Evolutionary conservation across 2,888 invertebrate genomes (phyloP), one percentile per base, ranked within the genome.

Genomic region (Neoascia interrupta): DNA sequence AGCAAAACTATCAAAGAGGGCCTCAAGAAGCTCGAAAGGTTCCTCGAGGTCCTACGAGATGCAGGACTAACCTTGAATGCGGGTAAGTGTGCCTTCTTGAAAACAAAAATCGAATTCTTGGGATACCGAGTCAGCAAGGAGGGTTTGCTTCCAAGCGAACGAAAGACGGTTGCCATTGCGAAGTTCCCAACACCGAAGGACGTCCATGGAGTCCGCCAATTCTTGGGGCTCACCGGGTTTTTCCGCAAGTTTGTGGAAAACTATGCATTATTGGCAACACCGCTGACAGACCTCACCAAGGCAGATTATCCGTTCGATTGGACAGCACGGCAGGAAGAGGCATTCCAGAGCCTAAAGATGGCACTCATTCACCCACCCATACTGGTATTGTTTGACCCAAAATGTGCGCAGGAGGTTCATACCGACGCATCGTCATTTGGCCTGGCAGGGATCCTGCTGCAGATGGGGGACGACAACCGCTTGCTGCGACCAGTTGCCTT

Each of bases 371-470:
- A 15, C 3, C 19, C 45, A 1, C 36, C 60, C 0, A 26, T 36
- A 4, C 23, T 60, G 16, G 45, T 1, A 5, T 10, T 60, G 0
- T 60, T n/a, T 5, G 26, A 47, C n/a, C 16, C 45, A 8, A 34
- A 1, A 5, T 21, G 8, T 43, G 21, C 11, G 26, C 26, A 26
- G 5, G 8, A 26, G 8, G 26, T 11, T 37, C n/a, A n/a, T n/a
- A n/a, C n/a, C n/a, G n/a, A n/a, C n/a, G n/a, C 54, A 2, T 45
- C 43, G 1, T 21, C 43, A 10, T n/a, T 26, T 19, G 37, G 45
- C 2, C 28, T 54, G 6, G 45, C 66, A 5, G 53, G 51, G 8
- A 41, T 63, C 3, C 21, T 63, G 5, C 19, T 63, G 10, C 51
- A 63, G 10, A 11, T 11, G 13, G 34, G 23, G 8, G 31, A 19